Base-by-base conservation (phyloP, 2,797 vertebrate species). In the Gymnothorax javanicus region DNA sequence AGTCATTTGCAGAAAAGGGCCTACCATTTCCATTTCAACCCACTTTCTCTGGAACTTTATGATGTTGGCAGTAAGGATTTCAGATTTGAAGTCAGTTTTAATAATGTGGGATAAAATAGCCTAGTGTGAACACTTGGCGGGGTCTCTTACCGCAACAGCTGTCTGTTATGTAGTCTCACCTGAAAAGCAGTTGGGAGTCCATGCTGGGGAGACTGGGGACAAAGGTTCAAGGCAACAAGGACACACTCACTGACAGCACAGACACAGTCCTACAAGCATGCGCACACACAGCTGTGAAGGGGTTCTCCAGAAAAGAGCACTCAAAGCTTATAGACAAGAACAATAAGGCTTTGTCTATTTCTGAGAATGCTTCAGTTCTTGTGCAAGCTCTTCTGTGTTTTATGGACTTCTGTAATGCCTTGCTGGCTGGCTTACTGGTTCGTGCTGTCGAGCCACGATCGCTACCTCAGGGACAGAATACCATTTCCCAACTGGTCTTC, bases 41-140 rank as follows among this genome's bases (percentile, higher is more conserved):
- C 88, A 88, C 82, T 89, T 89, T 83, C 83, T 73, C 62, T 86
- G 75, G 84, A 91, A 90, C 92, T 93, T 91, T 91, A 92, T 89
- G 87, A 86, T 69, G 0, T 2, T 59, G 9, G 89, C 91, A 90
- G 89, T 84, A 67, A 79, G 85, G 90, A 77, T 75, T 58, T 43
- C 62, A 15, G 54, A 79, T 62, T 88, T 77, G 87, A 88, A 84
- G 88, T 88, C 87, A 0, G 91, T 89, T 88, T 86, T 87, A 86
- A 89, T 90, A 85, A 91, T 77, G 77, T 83, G 86, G 59, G 77
- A 88, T 85, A 71, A 82, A 85, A 88, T 83, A 73, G 83, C 85
- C 85, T 60, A 20, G 62, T 77, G 50, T 86, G 43, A 1, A 62
- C 83, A 87, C 83, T 90, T 86, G 23, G 0, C 33, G 27, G 89